Base-by-base conservation (phyloP, 2,888 invertebrate species). In the Antheraea yamamai region DNA sequence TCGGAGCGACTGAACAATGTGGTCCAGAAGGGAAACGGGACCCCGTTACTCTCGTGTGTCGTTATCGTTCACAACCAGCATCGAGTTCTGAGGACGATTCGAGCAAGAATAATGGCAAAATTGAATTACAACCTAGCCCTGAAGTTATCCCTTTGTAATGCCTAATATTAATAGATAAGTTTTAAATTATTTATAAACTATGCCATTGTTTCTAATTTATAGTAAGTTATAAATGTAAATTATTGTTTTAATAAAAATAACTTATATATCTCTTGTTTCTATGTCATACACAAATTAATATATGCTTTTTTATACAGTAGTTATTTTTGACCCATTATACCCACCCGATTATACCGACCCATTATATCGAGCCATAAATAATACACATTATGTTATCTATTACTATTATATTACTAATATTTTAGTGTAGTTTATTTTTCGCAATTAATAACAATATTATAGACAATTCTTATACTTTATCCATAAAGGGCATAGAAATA, bases 1-100 rank as follows among this genome's bases (percentile, higher is more conserved):
- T 97, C 30, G 97, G 97, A 0, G 96, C 96, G 30, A 95, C 95
- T 74, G 97, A 97, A 84, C 96, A 97, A 85, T 97, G 97, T 87
- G 97, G 97, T 26, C 97, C 97, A 0, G 97, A 96, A 73, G 94
- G 96, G 82, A 95, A 94, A 80, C 95, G 97, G 55, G 97, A 97
- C 85, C 95, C 95, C n/a, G 95, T 95, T 76, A 97, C 97, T 14
- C 95, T 97, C 70, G 96, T 96, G 84, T 94, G 94, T 80, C 87
- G 90, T 30, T 82, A 82, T 26, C 81, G 75, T 73, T 78, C 10
- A 14, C 73, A 74, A 18, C 73, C 51, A 14, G 76, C 77, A 72
- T 23, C 61, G 2, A 78, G 39, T 71, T 75, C 20, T 18, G 79
- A 75, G 51, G 26, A 76, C 23, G 77, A 76, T 8, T 20, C 71